Evolutionary conservation across 2,888 invertebrate species (phyloP), one percentile per base, ranked within the genome.

Genomic region (Luffia ferchaultella): DNA sequence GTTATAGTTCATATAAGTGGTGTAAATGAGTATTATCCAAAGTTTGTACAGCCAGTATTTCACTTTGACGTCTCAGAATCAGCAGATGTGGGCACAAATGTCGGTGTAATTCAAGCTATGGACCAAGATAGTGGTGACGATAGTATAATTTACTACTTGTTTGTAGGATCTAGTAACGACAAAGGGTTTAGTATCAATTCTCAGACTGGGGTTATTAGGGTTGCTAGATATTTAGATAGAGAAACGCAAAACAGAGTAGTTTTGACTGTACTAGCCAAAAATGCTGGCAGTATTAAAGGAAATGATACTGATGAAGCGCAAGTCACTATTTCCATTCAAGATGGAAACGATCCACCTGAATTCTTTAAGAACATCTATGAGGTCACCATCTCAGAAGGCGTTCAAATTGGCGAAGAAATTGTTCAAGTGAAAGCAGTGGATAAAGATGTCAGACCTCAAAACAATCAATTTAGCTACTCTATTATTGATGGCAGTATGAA

Each of bases 281-380:
- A 98, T 68, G 90, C 90, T 48, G 97, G 97, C 15, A 94, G 96
- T 16, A 96, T 98, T 58, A 87, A 92, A 42, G 97, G 97, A 2
- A 96, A 97, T 67, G 97, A 97, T 64, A 97, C 96, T 0, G 97
- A 96, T 66, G 96, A 95, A 76, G 97, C 97, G 2, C 95, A 95
- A 75, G 93, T 98, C 0, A 93, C 95, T 46, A 92, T 98, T 55
- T 92, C 93, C 0, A 93, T 98, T 55, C 95, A 96, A 77, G 97
- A 97, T 70, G 97, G 97, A 17, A 97, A 97, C 67, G 97, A 97
- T 79, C 96, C 97, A 1, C 97, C 97, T 0, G 94, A 95, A 68
- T 98, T 98, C 68, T 73, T 91, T n/a, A 88, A 91, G 62, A 86
- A 86, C 47, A 68, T 87, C 17, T 97, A 97, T 68, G 91, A 92